Percentiles rank a stretch among this genome's conserved stretches.
These are phyloP conservation scores for Olivierus martensii DNA, from an alignment of 1,140 invertebrate genomes.

Conservation along the genomic window DNA sequence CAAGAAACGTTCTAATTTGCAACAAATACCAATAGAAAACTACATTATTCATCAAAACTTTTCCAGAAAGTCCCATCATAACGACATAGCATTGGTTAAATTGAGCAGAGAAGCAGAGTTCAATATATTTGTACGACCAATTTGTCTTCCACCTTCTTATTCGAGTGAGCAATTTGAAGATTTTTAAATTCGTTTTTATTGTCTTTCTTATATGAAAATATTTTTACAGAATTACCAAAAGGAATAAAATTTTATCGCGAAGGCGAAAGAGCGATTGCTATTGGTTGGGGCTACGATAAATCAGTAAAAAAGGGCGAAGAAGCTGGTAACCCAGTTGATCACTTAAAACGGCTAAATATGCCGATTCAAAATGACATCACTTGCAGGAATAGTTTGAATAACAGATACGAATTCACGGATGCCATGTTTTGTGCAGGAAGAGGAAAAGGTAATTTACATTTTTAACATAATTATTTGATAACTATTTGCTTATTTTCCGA, in stretches of 20 bases:
- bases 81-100: conserved; percentile 55
- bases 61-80: conserved; percentile 32
- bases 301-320: background rate
- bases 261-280: conserved; percentile 39
- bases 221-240: background rate
- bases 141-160: conserved; percentile 27
- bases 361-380: background rate
- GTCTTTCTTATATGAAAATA: background rate
- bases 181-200: no score
- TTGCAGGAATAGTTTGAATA: background rate
- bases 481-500: no score
- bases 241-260: conserved; percentile 7
- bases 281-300: conserved; percentile 54
- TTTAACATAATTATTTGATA: no score
- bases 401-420: background rate
- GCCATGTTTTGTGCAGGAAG: conserved; percentile 12
- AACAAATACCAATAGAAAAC: conserved; percentile 55
- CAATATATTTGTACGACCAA: conserved; percentile 18
- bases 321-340: background rate
- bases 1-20: background rate
- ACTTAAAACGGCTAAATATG: conserved; percentile 5
- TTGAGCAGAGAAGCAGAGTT: conserved; percentile 47
- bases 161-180: conserved; percentile 13
- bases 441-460: conserved; percentile 2
- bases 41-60: conserved; percentile 50